These are phyloP conservation scores for Nemotelus pantherinus DNA, from an alignment of 2,888 invertebrate genomes.

Conservation along the genomic window DNA sequence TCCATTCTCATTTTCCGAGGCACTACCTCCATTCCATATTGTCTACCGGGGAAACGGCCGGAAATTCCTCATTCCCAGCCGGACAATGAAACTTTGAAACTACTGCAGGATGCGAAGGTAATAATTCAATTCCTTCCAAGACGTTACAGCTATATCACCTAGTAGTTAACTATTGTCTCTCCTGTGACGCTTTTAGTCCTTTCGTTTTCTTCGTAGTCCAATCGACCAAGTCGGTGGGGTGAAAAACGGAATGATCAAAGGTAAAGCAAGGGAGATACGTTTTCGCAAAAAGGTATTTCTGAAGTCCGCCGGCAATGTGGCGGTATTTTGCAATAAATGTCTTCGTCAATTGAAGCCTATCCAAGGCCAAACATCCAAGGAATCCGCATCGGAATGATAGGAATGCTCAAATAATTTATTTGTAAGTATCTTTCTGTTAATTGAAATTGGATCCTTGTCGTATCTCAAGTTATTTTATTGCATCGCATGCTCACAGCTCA, in stretches of 20 bases:
- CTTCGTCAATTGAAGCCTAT: background rate
- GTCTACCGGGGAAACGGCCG: background rate
- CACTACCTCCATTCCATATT: background rate
- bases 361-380: background rate
- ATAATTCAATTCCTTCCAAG: slow-evolving; percentile 17
- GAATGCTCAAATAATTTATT: slow-evolving; percentile 18
- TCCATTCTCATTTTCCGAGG: background rate
- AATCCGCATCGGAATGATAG: background rate
- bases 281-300: background rate
- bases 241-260: background rate
- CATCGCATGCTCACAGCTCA: background rate
- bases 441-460: slow-evolving; percentile 19
- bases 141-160: background rate
- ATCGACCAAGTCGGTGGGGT: background rate
- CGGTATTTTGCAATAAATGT: too few species aligned
- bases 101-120: slow-evolving; percentile 3
- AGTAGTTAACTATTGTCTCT: background rate
- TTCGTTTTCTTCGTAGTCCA: background rate
- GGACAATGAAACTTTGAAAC: background rate
- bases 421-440: slow-evolving; percentile 3
- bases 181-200: background rate
- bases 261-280: background rate
- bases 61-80: background rate
- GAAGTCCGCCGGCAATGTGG: background rate
- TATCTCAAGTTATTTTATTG: slow-evolving; percentile 31